Evolutionary conservation across 2,797 vertebrate species (phyloP).

Genomic region (Vespertilio murinus): DNA sequence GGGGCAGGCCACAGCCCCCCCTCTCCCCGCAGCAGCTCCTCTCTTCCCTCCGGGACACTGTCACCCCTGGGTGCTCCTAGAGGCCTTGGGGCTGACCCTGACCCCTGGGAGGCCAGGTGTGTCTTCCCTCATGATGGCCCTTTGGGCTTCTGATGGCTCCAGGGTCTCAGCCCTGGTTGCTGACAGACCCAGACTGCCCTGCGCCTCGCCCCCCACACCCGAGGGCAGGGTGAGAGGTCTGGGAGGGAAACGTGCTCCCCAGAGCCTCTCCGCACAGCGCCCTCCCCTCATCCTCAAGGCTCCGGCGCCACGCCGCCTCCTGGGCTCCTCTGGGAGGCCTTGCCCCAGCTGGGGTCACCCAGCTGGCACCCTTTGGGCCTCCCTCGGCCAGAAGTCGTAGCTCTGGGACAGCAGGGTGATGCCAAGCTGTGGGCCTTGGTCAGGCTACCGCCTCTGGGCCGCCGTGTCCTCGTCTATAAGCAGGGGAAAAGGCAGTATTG

Average conservation of each 20-base stretch:
- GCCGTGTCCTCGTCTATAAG: not conserved
- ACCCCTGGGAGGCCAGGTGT: not conserved
- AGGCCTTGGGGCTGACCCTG: not conserved
- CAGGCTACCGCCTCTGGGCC: not conserved
- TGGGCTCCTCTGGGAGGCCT: not conserved
- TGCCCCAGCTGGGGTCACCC: too few relatives aligned
- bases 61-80: not conserved
- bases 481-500: not conserved
- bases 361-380: not conserved
- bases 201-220: fast-evolving
- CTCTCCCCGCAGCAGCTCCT: not conserved
- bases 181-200: not conserved
- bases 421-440: not conserved
- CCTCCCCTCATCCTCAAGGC: not conserved
- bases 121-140: not conserved
- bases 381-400: not conserved
- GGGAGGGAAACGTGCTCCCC: not conserved
- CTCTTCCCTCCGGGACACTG: not conserved
- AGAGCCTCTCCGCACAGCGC: not conserved
- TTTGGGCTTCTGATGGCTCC: not conserved
- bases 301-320: not conserved
- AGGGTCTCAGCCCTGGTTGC: not conserved
- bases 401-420: not conserved
- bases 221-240: not conserved
- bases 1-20: not conserved